Percentiles rank a stretch among this genome's conserved stretches.
Conservation (phyloP, 2,113 vertebrate genomes). For the Saccopteryx bilineata region DNA sequence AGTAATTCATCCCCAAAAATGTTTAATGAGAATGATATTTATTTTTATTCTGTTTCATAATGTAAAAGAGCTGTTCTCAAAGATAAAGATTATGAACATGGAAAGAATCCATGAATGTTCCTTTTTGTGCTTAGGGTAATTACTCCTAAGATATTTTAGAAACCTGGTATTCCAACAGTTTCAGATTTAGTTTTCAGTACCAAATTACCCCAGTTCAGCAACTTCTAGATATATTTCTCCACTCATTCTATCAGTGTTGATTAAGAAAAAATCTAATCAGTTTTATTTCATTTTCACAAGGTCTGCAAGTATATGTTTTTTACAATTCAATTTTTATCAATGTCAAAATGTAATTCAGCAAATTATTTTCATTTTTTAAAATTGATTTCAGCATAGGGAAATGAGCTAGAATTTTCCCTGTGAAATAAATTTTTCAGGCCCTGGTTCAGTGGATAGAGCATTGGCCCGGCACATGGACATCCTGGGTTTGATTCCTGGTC, state of each 20-base stretch:
- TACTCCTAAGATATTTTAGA: conserved; percentile 39
- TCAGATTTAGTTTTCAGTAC: background rate
- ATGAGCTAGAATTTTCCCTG: background rate
- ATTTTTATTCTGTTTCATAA: conserved; percentile 45
- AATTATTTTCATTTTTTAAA: conserved; percentile 39
- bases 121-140: conserved; percentile 10
- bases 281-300: conserved; percentile 43
- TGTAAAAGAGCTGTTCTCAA: background rate
- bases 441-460: no score
- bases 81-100: conserved; percentile 18
- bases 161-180: background rate
- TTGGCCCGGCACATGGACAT: no score
- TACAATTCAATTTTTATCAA: background rate
- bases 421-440: background rate
- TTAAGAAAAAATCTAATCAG: conserved; percentile 29
- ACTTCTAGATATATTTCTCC: conserved; percentile 38
- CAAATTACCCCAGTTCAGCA: background rate
- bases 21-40: conserved; percentile 35
- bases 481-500: no score
- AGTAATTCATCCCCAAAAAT: conserved; percentile 54
- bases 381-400: background rate
- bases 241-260: background rate
- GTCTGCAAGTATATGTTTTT: background rate
- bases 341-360: background rate
- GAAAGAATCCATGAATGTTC: background rate